Percentiles rank a stretch among this genome's conserved stretches.
These are phyloP conservation scores for Cyanoderma ruficeps DNA, from an alignment of 2,113 vertebrate genomes.

Conservation along the genomic window DNA sequence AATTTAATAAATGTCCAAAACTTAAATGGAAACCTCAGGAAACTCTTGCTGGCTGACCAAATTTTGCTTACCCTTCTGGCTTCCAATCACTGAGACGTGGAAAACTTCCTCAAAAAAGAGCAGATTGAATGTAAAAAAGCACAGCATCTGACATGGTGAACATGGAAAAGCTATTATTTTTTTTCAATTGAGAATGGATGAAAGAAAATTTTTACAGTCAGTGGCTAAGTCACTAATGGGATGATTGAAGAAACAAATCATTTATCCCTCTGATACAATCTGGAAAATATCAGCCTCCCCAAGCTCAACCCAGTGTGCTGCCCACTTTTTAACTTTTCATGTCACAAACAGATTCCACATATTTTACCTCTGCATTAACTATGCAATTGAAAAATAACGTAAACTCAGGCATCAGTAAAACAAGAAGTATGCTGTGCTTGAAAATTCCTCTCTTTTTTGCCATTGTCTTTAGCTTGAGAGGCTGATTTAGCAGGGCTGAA, in stretches of 20 bases:
- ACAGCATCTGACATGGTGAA: fast-evolving
- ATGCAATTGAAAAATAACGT: background rate
- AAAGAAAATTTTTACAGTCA: background rate
- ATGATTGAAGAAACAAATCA: background rate
- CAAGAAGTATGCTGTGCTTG: background rate
- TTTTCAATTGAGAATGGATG: background rate
- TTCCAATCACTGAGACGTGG: background rate
- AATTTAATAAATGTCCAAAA: background rate
- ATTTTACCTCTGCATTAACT: background rate
- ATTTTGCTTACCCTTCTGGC: background rate
- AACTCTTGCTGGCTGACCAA: background rate
- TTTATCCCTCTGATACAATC: background rate
- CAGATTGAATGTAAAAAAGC: background rate
- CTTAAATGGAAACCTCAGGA: background rate
- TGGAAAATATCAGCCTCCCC: background rate
- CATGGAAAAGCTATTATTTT: background rate
- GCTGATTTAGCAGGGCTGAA: background rate
- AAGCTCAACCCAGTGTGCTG: background rate
- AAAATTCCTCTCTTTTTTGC: background rate
- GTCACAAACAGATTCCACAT: background rate
- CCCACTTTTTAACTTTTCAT: background rate
- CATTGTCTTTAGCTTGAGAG: background rate
- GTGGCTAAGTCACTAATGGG: background rate
- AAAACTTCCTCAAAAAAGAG: background rate
- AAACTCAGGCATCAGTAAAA: background rate